These are phyloP conservation scores for Mactra quadrangularis DNA, from an alignment of 1,140 invertebrate genomes.

Conservation along the genomic window DNA sequence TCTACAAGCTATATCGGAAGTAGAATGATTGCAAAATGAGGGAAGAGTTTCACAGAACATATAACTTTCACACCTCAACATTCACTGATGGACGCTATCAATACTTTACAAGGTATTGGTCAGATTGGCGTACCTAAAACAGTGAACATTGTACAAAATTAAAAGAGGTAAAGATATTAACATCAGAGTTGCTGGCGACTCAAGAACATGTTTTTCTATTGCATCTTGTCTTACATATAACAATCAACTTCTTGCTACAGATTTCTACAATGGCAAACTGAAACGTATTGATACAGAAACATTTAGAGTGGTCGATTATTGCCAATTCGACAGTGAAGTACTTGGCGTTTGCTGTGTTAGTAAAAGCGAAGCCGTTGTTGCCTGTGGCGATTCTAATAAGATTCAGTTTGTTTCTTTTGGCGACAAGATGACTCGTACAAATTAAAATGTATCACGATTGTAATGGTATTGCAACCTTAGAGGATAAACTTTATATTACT, in stretches of 20 bases:
- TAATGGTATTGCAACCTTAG: neutral
- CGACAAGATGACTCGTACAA: neutral
- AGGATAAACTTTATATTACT: neutral
- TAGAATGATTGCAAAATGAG: no score
- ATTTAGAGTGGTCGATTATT: neutral
- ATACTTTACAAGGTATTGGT: no score
- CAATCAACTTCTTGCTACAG: neutral
- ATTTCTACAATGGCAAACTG: neutral
- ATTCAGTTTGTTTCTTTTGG: constrained; percentile 7
- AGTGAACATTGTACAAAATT: no score
- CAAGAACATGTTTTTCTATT: neutral
- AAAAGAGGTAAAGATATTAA: no score
- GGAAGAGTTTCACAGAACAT: no score
- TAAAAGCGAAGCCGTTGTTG: constrained; percentile 1
- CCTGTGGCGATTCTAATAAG: neutral
- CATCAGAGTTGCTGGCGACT: neutral
- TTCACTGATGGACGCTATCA: no score
- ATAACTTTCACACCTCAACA: no score
- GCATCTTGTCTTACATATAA: constrained; percentile 3
- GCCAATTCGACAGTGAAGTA: neutral
- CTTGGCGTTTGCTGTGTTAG: neutral
- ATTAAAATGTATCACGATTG: constrained; percentile 6
- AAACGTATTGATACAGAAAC: neutral
- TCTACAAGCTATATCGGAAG: no score
- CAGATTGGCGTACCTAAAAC: no score